Base-by-base conservation (phyloP, 2,888 invertebrate species). In the Schrankia costaestrigalis region DNA sequence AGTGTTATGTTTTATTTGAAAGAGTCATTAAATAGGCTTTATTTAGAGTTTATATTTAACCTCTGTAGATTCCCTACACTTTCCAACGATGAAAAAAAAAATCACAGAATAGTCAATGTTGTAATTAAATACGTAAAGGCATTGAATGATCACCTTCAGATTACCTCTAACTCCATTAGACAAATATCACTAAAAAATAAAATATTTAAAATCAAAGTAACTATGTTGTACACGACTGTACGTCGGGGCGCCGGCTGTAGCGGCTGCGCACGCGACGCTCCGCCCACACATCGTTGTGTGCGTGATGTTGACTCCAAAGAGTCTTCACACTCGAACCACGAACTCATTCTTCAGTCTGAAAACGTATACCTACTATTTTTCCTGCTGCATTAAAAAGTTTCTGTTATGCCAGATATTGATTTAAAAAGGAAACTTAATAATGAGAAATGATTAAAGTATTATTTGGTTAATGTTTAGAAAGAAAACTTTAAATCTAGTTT, bases 241-340 rank as follows among this genome's bases (percentile, higher is more conserved):
- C 68, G 3, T 17, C 41, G 46, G 55, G 68, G 71, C 76, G 71
- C 71, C 68, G 68, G 60, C 53, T 59, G 66, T 39, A 46, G 54
- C 61, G 64, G 56, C 46, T 59, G 65, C 62, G 62, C 66, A 56
- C 52, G 69, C 70, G 73, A 62, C 67, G 73, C 75, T 47, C 71
- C 74, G 70, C 74, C 72, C 67, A 70, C 71, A 34, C 42, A 42
- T 29, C 51, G 41, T 47, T 61, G 63, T 63, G 63, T 62, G 63
- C 46, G 70, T 60, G 56, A 41, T 47, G 57, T 53, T 53, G 68
- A 72, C 71, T 69, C 60, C 71, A 51, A 44, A 35, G 49, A 56
- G 63, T 67, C 65, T 70, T 51, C 41, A 56, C 45, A 56, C 48
- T 48, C 56, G 40, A 26, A 12, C 37, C 15, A 3, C 35, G 25